Evolutionary conservation across 2,888 invertebrate species (phyloP).

Genomic region (Lacanobia wlatinum): DNA sequence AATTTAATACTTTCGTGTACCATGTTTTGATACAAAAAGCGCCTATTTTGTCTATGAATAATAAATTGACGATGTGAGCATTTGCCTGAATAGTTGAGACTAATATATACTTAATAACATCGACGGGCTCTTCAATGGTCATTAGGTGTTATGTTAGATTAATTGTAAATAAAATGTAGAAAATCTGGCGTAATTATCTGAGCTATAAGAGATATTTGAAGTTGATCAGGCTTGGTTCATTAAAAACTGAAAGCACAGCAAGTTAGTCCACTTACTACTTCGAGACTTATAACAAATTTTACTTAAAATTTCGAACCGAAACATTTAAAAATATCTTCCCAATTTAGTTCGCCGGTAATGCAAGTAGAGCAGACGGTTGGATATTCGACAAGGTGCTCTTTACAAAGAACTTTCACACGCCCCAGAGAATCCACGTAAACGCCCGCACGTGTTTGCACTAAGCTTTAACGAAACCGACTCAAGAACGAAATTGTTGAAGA

Average conservation of each 20-base stretch:
- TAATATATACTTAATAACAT: constrained; percentile 42
- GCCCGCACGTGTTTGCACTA: constrained; percentile 61
- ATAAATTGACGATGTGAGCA: constrained; percentile 79
- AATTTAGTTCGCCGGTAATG: constrained; percentile 52
- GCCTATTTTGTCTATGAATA: constrained; percentile 76
- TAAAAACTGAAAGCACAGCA: background rate
- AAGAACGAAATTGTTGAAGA: constrained; percentile 59
- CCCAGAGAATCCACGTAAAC: constrained; percentile 59
- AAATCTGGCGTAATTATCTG: background rate
- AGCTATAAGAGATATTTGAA: background rate
- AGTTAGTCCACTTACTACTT: background rate
- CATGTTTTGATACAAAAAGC: constrained; percentile 71
- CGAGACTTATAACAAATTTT: background rate
- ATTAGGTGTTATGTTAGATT: constrained; percentile 31
- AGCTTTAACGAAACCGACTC: constrained; percentile 61
- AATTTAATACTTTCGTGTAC: constrained; percentile 69
- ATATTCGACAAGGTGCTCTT: constrained; percentile 66
- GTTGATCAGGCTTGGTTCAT: background rate
- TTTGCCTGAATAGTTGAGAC: constrained; percentile 54
- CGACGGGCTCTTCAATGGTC: constrained; percentile 2
- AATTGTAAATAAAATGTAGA: constrained; percentile 18
- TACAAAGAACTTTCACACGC: constrained; percentile 71
- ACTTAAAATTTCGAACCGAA: constrained; percentile 22
- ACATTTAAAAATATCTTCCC: constrained; percentile 46
- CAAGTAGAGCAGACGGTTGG: constrained; percentile 59